phyloP scores from a whole-genome alignment of 2,888 invertebrate species.

The Deroplatys truncata region DNA sequence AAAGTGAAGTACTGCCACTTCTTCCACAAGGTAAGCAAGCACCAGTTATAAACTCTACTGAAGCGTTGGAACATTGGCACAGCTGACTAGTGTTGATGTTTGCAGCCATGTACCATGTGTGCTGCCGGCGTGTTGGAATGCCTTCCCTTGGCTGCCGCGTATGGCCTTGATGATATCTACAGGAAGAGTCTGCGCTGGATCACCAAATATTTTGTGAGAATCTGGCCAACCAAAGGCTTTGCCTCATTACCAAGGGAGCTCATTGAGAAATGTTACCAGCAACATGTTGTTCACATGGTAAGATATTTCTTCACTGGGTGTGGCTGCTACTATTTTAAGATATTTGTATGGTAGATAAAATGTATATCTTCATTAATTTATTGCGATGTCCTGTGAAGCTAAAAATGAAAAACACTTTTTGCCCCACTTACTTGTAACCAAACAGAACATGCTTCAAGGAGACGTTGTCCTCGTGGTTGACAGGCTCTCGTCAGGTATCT shows the following conservation, averaged over 20 bases:
- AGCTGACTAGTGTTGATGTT: slow-evolving; percentile 32
- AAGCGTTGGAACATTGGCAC: too few species aligned
- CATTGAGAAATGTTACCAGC: slow-evolving; percentile 77
- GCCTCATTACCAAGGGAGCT: slow-evolving; percentile 78
- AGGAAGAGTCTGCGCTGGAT: slow-evolving; percentile 85
- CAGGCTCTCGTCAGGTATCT: too few species aligned
- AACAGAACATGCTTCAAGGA: too few species aligned
- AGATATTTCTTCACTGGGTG: slow-evolving; percentile 34
- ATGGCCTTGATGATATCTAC: slow-evolving; percentile 82
- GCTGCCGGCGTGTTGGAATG: slow-evolving; percentile 83
- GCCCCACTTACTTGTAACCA: too few species aligned
- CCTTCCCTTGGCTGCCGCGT: slow-evolving; percentile 77
- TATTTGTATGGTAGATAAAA: too few species aligned
- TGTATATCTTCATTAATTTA: too few species aligned
- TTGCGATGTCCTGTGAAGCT: too few species aligned
- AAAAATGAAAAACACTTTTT: too few species aligned
- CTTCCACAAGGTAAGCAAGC: slow-evolving; percentile 72
- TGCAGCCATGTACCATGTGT: slow-evolving; percentile 83
- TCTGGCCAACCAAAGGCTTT: slow-evolving; percentile 90
- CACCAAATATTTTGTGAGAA: slow-evolving; percentile 76
- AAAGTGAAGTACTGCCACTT: slow-evolving; percentile 89
- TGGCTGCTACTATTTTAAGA: too few species aligned
- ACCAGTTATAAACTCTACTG: too few species aligned
- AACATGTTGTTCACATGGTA: slow-evolving; percentile 74
- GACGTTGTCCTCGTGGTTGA: too few species aligned